Evolutionary conservation across 2,888 invertebrate species (phyloP).

Genomic region (Nymphalis urticae): DNA sequence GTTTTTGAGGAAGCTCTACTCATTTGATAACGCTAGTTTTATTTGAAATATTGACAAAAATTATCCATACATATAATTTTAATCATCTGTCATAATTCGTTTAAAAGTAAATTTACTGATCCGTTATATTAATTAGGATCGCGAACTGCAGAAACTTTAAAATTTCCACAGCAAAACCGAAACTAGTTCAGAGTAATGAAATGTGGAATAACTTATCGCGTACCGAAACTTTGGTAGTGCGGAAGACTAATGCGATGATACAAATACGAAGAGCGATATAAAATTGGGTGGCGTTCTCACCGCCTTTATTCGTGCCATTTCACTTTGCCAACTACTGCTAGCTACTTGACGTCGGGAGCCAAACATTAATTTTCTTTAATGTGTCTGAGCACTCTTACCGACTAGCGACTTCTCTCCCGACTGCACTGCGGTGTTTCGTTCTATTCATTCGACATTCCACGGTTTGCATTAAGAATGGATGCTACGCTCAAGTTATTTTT

Average conservation of each 20-base stretch:
- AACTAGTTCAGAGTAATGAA: conserved; percentile 55
- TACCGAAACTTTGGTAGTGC: conserved; percentile 55
- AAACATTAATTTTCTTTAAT: conserved; percentile 82
- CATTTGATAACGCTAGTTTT: no score
- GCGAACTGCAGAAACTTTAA: conserved; percentile 1
- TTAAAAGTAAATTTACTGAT: not conserved
- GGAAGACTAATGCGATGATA: conserved; percentile 64
- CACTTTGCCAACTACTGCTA: conserved; percentile 75
- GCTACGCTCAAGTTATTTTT: conserved; percentile 64
- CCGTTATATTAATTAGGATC: not conserved
- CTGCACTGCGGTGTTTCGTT: conserved; percentile 81
- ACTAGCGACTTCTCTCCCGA: conserved; percentile 51
- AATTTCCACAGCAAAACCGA: conserved; percentile 40
- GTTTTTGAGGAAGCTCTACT: no score
- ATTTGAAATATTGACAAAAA: not conserved
- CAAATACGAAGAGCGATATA: conserved; percentile 64
- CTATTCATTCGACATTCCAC: conserved; percentile 71
- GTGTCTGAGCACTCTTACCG: conserved; percentile 79
- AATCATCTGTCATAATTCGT: not conserved
- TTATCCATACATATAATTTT: not conserved
- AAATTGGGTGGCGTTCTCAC: conserved; percentile 64
- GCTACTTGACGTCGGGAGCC: conserved; percentile 76
- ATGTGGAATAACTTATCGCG: conserved; percentile 60
- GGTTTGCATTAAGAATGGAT: conserved; percentile 76
- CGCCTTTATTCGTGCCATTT: conserved; percentile 74